Conservation (phyloP, 2,113 vertebrate genomes). For the Gasterosteus nipponicus region DNA sequence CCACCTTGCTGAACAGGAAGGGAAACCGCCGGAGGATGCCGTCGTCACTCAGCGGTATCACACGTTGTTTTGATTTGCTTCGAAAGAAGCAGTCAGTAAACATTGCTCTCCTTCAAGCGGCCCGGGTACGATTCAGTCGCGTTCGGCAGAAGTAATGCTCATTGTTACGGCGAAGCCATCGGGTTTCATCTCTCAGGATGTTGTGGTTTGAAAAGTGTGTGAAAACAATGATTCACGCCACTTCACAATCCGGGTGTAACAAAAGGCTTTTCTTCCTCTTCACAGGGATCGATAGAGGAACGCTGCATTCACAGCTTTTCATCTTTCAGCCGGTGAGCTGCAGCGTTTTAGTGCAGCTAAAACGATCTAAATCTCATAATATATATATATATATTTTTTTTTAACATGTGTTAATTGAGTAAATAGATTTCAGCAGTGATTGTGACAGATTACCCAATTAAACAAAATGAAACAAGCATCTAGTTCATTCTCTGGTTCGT, state of each 20-base stretch:
- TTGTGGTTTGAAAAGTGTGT: background rate
- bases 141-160: background rate
- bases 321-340: background rate
- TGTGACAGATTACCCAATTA: background rate
- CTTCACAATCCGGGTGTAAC: conserved; percentile 10
- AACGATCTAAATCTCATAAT: background rate
- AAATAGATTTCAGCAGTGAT: background rate
- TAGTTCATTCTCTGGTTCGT: background rate
- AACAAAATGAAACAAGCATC: background rate
- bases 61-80: conserved; percentile 34
- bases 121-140: background rate
- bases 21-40: background rate
- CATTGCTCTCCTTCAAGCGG: background rate
- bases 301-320: background rate
- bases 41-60: background rate
- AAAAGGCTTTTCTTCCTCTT: conserved; percentile 25
- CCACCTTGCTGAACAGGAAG: conserved; percentile 33
- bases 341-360: background rate
- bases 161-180: background rate
- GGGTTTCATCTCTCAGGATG: background rate
- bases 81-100: conserved; percentile 19
- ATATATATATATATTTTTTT: too few relatives aligned
- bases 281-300: background rate
- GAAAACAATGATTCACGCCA: conserved; percentile 37
- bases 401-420: background rate